Evolutionary conservation across 2,797 vertebrate genomes (phyloP).

Genomic region (Mormyrops attenuatus): DNA sequence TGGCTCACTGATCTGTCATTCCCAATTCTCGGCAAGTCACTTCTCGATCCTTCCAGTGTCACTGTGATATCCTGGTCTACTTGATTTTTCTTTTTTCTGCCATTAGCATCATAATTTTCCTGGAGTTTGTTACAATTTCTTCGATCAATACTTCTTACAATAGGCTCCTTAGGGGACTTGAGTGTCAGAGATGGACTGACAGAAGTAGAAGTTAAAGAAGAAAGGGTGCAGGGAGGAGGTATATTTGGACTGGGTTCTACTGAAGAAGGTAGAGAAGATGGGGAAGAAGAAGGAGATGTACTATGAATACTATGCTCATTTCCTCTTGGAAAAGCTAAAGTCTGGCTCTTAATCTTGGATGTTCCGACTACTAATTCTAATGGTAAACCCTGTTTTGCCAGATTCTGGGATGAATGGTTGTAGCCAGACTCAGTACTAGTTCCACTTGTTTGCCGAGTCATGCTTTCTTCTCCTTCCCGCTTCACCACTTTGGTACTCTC

Average conservation of each 20-base stretch:
- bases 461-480: conserved; percentile 70
- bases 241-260: conserved; percentile 50
- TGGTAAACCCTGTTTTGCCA: conserved; percentile 55
- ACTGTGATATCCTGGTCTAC: conserved; percentile 52
- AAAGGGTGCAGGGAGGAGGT: conserved; percentile 45
- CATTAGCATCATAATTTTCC: conserved; percentile 43
- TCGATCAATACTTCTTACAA: conserved; percentile 41
- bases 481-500: conserved; percentile 62
- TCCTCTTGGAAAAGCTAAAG: conserved; percentile 38
- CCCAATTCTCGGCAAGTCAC: conserved; percentile 36
- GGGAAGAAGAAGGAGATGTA: conserved; percentile 38
- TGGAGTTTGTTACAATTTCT: conserved; percentile 46
- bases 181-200: conserved; percentile 42
- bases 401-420: conserved; percentile 54
- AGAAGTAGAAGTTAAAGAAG: conserved; percentile 49
- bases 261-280: conserved; percentile 46
- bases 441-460: conserved; percentile 78
- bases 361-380: conserved; percentile 41
- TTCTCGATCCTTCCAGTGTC: conserved; percentile 42
- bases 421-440: conserved; percentile 75
- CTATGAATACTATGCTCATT: conserved; percentile 38
- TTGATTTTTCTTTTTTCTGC: conserved; percentile 48
- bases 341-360: conserved; percentile 41
- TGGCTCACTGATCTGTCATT: conserved; percentile 34
- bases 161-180: conserved; percentile 42